Evolutionary conservation across 2,113 vertebrate species (phyloP), one percentile per base, ranked within the genome.

Genomic region (Hyperopisus bebe): DNA sequence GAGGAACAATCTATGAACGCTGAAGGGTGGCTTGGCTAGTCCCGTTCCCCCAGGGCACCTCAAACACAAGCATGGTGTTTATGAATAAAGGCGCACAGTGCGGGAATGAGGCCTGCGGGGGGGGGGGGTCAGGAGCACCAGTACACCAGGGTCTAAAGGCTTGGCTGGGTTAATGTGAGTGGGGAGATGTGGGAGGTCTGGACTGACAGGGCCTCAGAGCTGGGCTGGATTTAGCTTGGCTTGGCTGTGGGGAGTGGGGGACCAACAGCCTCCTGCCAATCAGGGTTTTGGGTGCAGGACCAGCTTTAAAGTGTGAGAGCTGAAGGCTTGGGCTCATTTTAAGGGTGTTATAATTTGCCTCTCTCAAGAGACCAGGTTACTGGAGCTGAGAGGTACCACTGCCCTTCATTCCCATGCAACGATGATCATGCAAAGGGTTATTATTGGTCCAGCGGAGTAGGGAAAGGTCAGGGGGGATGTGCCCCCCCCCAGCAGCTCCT

Each of bases 61-160:
- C 48, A 83, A 89, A 89, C 77, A n/a, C 50, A n/a, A 19, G 50
- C 47, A 39, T 21, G 50, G 35, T 82, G 47, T 10, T 5, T 39
- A 47, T 85, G 80, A 89, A 89, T 89, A 47, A 46, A 89, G 51
- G 50, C 77, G 85, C 51, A 35, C 35, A 27, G 39, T 55, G 39
- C 15, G 87, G 11, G 42, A 24, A 70, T 10, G 42, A 48, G 42
- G 42, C 42, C 24, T 48, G 51, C n/a, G n/a, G n/a, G 88, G 42
- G 51, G 50, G 11, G 74, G 3, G 39, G 77, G 51, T n/a, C 8
- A 39, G 31, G 53, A n/a, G 21, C 31, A 15, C 5, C 11, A 17
- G 51, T 46, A n/a, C n/a, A 11, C 27, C 77, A 31, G 24, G 51
- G 53, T 46, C 77, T 85, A 15, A 74, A 83, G 88, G 70, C 50